phyloP scores from a whole-genome alignment of 2,797 vertebrate species.

The Pipistrellus kuhlii region DNA sequence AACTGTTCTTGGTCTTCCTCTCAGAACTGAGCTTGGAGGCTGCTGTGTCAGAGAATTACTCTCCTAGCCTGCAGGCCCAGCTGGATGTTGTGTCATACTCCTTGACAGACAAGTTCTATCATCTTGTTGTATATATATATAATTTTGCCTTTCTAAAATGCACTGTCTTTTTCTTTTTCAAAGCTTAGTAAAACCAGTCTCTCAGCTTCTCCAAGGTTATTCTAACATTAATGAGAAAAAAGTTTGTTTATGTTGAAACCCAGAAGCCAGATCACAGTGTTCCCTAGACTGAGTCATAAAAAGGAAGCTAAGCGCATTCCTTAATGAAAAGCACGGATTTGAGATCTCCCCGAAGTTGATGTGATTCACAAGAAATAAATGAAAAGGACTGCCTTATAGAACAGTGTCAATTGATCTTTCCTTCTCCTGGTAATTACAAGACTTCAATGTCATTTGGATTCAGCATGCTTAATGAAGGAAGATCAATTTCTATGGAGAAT shows the following conservation, averaged over 20 bases:
- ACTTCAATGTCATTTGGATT: constrained; percentile 46
- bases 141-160: constrained; percentile 41
- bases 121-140: background rate
- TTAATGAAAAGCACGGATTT: constrained; percentile 60
- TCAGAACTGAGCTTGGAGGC: background rate
- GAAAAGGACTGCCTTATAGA: constrained; percentile 44
- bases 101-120: background rate
- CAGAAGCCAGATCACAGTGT: constrained; percentile 62
- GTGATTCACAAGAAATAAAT: constrained; percentile 67
- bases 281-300: constrained; percentile 63
- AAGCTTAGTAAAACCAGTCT: constrained; percentile 49
- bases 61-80: background rate
- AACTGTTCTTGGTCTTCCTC: background rate
- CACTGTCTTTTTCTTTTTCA: background rate
- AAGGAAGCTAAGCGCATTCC: constrained; percentile 62
- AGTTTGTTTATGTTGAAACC: constrained; percentile 64
- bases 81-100: background rate
- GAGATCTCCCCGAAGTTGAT: constrained; percentile 11
- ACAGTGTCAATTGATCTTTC: background rate
- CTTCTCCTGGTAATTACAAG: constrained; percentile 63
- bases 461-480: constrained; percentile 52
- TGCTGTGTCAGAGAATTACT: background rate
- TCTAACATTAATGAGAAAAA: constrained; percentile 51
- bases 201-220: background rate
- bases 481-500: background rate